A percentile compares a stretch with the other conserved stretches of the same genome.
Conservation (phyloP, 2,888 invertebrate species). For the Orchesellides sinensis region DNA sequence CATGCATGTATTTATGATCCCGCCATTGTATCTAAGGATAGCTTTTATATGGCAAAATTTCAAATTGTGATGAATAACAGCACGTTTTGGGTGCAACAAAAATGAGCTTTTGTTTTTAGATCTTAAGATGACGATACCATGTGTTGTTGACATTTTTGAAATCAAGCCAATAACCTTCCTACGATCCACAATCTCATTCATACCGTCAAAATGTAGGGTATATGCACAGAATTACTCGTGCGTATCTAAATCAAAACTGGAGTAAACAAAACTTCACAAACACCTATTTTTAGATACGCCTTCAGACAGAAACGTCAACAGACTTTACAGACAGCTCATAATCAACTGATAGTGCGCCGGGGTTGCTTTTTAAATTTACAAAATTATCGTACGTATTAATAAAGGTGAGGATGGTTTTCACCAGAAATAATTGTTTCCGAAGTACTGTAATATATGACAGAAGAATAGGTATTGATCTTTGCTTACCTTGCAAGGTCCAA, state of each 20-base stretch:
- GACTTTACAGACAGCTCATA: not conserved
- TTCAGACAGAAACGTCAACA: not conserved
- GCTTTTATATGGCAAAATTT: no score
- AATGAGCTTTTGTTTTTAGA: not conserved
- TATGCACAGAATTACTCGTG: not conserved
- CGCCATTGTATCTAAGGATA: no score
- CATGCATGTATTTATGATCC: no score
- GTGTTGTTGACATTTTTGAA: conserved; percentile 34
- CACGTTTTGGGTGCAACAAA: not conserved
- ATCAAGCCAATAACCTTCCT: conserved; percentile 5
- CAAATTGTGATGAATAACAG: not conserved
- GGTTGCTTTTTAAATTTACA: no score
- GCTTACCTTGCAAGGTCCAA: conserved; percentile 73
- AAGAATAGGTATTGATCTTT: not conserved
- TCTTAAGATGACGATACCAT: not conserved
- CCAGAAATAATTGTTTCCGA: no score
- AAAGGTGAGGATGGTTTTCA: no score
- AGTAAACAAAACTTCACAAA: conserved; percentile 1
- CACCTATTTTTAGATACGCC: conserved; percentile 21
- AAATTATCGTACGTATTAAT: no score
- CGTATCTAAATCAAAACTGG: conserved; percentile 1
- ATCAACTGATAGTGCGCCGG: no score
- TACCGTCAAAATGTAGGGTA: not conserved
- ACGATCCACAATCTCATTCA: not conserved
- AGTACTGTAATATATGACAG: not conserved